phyloP scores from a whole-genome alignment of 2,797 vertebrate genomes.

The Microcaecilia unicolor region DNA sequence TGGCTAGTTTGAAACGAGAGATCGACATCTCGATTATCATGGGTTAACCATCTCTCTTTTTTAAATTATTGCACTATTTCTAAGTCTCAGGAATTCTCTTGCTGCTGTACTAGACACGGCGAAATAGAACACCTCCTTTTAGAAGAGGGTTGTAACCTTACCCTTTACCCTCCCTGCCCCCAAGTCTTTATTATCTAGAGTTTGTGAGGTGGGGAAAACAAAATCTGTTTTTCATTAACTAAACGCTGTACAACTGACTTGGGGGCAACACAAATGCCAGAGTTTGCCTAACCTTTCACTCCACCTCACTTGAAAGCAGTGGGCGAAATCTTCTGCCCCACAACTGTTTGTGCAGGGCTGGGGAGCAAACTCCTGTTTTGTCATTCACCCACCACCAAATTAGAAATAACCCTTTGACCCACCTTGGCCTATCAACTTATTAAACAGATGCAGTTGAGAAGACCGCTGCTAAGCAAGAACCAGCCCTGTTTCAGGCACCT shows the following conservation, averaged over 20 bases:
- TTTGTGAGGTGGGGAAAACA: not conserved
- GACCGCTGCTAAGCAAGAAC: slow-evolving; percentile 28
- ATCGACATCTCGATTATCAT: too few species aligned
- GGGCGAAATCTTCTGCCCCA: slow-evolving; percentile 37
- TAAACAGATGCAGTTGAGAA: slow-evolving; percentile 25
- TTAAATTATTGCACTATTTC: too few species aligned
- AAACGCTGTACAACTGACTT: not conserved
- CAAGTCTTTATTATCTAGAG: not conserved
- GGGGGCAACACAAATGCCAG: slow-evolving; percentile 17
- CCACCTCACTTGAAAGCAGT: slow-evolving; percentile 17
- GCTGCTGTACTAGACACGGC: slow-evolving; percentile 1
- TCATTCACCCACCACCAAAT: too few species aligned
- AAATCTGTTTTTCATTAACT: not conserved
- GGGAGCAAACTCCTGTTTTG: too few species aligned
- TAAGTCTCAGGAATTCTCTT: too few species aligned
- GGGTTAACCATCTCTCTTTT: too few species aligned
- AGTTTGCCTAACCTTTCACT: slow-evolving; percentile 1
- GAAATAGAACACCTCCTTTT: slow-evolving; percentile 5
- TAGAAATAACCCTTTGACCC: too few species aligned
- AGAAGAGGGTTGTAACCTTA: slow-evolving; percentile 12
- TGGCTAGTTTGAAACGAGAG: too few species aligned
- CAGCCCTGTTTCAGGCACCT: slow-evolving; percentile 19
- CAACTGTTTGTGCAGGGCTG: slow-evolving; percentile 13
- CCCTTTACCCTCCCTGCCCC: slow-evolving; percentile 7
- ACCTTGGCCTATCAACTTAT: too few species aligned